phyloP scores from a whole-genome alignment of 2,797 vertebrate species.

The Hippopotamyrus pictus region DNA sequence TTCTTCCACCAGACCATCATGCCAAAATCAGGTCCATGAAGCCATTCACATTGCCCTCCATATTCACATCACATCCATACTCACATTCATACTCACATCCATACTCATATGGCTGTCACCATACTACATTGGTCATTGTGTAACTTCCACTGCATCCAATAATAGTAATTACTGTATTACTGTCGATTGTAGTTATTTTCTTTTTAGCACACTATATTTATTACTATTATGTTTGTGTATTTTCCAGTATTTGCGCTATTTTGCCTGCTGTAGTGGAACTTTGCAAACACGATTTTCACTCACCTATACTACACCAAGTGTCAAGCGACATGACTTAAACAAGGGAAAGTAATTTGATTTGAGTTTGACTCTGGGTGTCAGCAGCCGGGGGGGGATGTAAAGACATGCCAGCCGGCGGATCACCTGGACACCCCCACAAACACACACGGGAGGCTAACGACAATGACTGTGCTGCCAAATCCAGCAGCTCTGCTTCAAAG shows the following conservation, averaged over 20 bases:
- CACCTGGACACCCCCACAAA: neutral
- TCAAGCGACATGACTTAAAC: neutral
- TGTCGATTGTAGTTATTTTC: neutral
- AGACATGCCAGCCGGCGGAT: neutral
- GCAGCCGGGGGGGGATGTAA: neutral
- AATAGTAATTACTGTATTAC: neutral
- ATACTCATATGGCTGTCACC: neutral
- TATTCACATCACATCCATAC: neutral
- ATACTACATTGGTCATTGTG: neutral
- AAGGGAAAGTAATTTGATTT: neutral
- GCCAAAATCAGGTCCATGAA: neutral
- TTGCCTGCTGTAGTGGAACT: neutral
- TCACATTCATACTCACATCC: neutral
- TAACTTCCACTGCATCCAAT: neutral
- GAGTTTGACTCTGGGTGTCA: neutral
- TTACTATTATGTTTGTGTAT: neutral
- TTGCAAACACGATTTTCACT: neutral
- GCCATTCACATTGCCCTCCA: neutral
- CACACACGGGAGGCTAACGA: neutral
- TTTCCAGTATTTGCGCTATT: neutral
- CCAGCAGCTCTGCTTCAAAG: neutral
- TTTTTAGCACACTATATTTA: neutral
- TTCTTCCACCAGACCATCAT: neutral
- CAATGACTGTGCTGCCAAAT: neutral
- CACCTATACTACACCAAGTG: neutral